These are phyloP conservation scores for Aurelia coerulea DNA, from an alignment of 30 jellyfish, hydroid and myxozoan genomes.

Conservation along the genomic window DNA sequence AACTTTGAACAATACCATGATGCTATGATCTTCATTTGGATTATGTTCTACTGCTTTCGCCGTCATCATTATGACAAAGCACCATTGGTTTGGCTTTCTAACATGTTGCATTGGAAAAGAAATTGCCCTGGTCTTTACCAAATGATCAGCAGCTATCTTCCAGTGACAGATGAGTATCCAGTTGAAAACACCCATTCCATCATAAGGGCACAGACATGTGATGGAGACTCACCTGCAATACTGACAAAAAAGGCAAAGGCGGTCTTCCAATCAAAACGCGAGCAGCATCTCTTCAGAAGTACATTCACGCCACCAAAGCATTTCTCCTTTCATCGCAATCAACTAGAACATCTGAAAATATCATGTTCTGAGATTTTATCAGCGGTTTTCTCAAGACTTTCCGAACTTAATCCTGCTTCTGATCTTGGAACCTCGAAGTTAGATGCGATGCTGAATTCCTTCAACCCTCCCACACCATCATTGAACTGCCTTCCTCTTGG, in stretches of 20 bases:
- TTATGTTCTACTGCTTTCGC: constrained; percentile 11
- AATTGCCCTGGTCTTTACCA: constrained; percentile 2
- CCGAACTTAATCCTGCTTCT: too few relatives aligned
- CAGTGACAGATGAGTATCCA: constrained; percentile 40
- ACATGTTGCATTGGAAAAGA: constrained; percentile 19
- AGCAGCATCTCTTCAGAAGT: not conserved
- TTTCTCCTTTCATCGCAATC: not conserved
- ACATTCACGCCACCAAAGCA: not conserved
- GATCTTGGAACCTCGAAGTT: too few relatives aligned
- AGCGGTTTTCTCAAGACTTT: too few relatives aligned
- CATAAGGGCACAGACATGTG: constrained; percentile 21
- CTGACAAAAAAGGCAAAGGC: not conserved
- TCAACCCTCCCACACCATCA: too few relatives aligned
- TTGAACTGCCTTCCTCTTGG: too few relatives aligned
- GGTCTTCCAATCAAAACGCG: not conserved
- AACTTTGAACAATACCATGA: not conserved
- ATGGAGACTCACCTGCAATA: constrained; percentile 1
- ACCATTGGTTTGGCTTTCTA: constrained; percentile 11
- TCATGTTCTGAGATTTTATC: not conserved
- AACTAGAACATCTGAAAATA: not conserved
- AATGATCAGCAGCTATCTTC: not conserved
- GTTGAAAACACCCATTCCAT: constrained; percentile 52
- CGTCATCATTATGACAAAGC: constrained; percentile 19
- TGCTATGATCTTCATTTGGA: constrained; percentile 8
- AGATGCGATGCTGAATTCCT: too few relatives aligned